Evolutionary conservation across 2,113 vertebrate genomes (phyloP), one percentile per base, ranked within the genome.

Genomic region (Leptodactylus fuscus): DNA sequence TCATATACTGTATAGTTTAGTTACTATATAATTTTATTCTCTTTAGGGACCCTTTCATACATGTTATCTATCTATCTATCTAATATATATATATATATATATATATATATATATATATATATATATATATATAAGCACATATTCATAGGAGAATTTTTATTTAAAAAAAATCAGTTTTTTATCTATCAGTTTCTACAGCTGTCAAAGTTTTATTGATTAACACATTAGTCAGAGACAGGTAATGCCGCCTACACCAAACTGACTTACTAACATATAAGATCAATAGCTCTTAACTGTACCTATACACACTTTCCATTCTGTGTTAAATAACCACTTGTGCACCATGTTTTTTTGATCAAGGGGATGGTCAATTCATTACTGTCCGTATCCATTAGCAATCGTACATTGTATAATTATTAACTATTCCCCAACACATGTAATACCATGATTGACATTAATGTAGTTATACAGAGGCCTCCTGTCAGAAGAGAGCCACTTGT

Each of bases 391-490:
- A 62, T 29, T 62, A 62, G 32, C 32, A 2, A 34, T 8, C 6
- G 13, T 18, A 18, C 3, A 7, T 65, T 32, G 60, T 32, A 13
- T 48, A 2, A 67, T 67, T 34, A 18, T 34, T 67, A 78, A 55
- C 34, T 36, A 78, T 29, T 29, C 29, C 38, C 34, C 18, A 78
- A 55, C 32, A 55, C 13, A 55, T 55, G 34, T 34, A 55, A 32
- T 78, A 36, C 9, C 20, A 38, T 78, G 51, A 76, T 53, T 76
- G 74, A 76, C 74, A 34, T 34, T 16, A 32, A 71, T n/a, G 24
- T 41, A 71, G 34, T 41, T 71, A n/a, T 71, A 41, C 24, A 20
- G 20, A 76, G 9, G 41, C 18, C 18, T 32, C 11, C 48, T 53
- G 29, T 76, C 74, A 51, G 48, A 76, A 53, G 16, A 51, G 48